These are phyloP conservation scores for Zeus faber DNA, from an alignment of 2,113 vertebrate genomes.

Conservation along the genomic window DNA sequence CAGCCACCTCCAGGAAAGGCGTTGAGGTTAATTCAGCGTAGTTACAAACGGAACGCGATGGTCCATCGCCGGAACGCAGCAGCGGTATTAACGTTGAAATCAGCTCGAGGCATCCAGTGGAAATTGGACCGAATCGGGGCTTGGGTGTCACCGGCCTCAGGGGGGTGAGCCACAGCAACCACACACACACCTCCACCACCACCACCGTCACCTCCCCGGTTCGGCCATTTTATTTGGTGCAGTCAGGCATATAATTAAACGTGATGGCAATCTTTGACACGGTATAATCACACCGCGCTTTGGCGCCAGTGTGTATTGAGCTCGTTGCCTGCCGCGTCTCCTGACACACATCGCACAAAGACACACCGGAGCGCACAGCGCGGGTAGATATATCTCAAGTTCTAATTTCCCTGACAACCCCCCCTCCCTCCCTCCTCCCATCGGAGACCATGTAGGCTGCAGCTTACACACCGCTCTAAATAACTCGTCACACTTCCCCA, in stretches of 20 bases:
- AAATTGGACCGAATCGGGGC: too few species aligned
- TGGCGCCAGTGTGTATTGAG: constrained; percentile 25
- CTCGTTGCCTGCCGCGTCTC: constrained; percentile 33
- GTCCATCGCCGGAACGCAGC: constrained; percentile 34
- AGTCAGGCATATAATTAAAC: constrained; percentile 68
- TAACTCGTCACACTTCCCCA: constrained; percentile 6
- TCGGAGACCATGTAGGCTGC: not conserved
- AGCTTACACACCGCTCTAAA: constrained; percentile 1
- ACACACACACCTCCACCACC: constrained; percentile 13
- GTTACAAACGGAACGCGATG: constrained; percentile 18
- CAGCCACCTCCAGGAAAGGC: constrained; percentile 23
- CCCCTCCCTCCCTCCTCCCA: not conserved
- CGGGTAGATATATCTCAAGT: constrained; percentile 19
- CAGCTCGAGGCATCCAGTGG: constrained; percentile 30
- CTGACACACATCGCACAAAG: constrained; percentile 1
- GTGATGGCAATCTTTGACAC: constrained; percentile 63
- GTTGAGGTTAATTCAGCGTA: constrained; percentile 4
- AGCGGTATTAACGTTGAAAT: constrained; percentile 28
- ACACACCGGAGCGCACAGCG: not conserved
- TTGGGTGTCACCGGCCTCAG: constrained; percentile 34
- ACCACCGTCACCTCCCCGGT: constrained; percentile 37
- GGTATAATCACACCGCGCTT: constrained; percentile 58
- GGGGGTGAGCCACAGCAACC: too few species aligned
- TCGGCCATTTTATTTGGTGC: constrained; percentile 60
- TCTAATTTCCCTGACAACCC: constrained; percentile 2